phyloP scores from a whole-genome alignment of 2,888 invertebrate species.

The Muscina levida region DNA sequence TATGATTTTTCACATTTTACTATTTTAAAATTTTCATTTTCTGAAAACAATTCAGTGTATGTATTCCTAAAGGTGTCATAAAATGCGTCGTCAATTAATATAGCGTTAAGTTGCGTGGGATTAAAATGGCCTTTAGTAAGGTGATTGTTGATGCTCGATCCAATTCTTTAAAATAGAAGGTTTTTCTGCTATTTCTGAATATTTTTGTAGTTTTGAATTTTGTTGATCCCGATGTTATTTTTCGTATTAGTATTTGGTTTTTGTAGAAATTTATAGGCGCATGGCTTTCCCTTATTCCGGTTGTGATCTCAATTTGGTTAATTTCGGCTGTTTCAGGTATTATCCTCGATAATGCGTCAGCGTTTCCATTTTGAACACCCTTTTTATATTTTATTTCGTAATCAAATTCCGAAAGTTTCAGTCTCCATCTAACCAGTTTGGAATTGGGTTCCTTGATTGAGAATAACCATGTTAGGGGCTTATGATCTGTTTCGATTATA shows the following conservation, averaged over 20 bases:
- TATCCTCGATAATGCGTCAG: constrained; percentile 20
- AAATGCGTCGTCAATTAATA: neutral
- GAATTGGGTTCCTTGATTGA: constrained; percentile 41
- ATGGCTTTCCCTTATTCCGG: neutral
- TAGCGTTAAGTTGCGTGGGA: neutral
- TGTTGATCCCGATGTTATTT: constrained; percentile 13
- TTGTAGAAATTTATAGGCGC: neutral
- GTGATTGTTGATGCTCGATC: neutral
- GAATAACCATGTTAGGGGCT: constrained; percentile 37
- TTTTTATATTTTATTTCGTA: constrained; percentile 34
- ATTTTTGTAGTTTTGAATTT: constrained; percentile 34
- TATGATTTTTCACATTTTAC: constrained; percentile 47
- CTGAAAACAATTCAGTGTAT: constrained; percentile 34
- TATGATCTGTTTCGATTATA: constrained; percentile 25
- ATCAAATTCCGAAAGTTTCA: constrained; percentile 29
- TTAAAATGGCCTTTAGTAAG: constrained; percentile 7
- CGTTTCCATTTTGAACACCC: constrained; percentile 35
- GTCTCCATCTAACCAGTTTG: constrained; percentile 33
- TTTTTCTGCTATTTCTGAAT: constrained; percentile 28
- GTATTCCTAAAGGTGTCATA: neutral
- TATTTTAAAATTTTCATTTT: constrained; percentile 40
- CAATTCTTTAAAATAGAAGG: neutral
- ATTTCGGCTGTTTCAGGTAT: neutral
- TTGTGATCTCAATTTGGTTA: neutral
- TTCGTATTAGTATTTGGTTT: neutral